These are phyloP conservation scores for Brachyhypopomus gauderio DNA, from an alignment of 2,113 vertebrate genomes.

Conservation along the genomic window DNA sequence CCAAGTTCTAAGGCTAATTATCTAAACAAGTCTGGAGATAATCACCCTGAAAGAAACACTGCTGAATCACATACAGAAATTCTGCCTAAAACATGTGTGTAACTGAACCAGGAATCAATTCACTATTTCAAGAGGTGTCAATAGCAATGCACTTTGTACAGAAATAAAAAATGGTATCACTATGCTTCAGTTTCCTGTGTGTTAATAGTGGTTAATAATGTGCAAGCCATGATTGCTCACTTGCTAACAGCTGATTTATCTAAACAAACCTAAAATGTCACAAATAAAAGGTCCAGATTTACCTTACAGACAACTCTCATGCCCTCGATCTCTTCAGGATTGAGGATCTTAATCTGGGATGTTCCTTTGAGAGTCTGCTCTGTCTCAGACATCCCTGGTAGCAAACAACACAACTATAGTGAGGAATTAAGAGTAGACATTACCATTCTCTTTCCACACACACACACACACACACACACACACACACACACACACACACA, in stretches of 20 bases:
- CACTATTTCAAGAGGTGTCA: background rate
- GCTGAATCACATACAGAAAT: background rate
- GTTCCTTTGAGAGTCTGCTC: conserved; percentile 97
- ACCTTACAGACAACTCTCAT: conserved; percentile 95
- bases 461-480: conserved; percentile 19
- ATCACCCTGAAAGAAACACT: too few relatives aligned
- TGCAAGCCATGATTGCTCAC: background rate
- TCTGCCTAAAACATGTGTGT: background rate
- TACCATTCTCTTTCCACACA: background rate
- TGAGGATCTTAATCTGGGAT: conserved; percentile 96
- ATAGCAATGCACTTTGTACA: conserved; percentile 7
- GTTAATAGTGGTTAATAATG: background rate
- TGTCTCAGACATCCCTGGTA: conserved; percentile 93
- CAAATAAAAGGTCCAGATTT: conserved; percentile 48
- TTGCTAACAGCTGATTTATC: background rate
- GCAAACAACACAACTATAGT: conserved; percentile 37
- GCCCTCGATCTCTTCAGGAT: conserved; percentile 90
- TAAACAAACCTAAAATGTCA: background rate
- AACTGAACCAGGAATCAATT: background rate
- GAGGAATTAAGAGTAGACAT: background rate
- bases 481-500: conserved; percentile 14
- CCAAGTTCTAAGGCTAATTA: too few relatives aligned
- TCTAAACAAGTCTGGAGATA: too few relatives aligned
- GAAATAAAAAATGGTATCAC: background rate
- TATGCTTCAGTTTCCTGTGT: background rate